phyloP scores from a whole-genome alignment of 2,113 vertebrate genomes.

The Struthio camelus region DNA sequence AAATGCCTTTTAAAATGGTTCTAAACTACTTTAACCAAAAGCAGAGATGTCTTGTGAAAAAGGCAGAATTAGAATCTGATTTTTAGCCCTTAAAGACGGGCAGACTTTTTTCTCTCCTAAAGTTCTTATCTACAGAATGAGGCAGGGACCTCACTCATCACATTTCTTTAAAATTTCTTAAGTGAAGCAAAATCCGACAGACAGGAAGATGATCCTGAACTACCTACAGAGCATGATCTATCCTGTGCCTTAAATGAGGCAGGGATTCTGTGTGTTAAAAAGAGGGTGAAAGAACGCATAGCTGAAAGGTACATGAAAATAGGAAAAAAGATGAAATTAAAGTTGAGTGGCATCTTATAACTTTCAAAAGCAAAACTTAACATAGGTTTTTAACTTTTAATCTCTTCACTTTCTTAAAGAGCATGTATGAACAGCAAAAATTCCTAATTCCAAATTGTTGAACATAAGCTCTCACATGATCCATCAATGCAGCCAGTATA shows the following conservation, averaged over 20 bases:
- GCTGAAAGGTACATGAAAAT: neutral
- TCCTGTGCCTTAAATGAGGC: neutral
- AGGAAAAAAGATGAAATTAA: neutral
- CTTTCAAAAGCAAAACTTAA: too few relatives aligned
- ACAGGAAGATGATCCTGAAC: neutral
- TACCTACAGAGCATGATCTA: neutral
- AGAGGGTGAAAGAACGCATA: neutral
- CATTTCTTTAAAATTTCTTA: neutral
- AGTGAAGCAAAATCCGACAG: neutral
- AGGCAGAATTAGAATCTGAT: neutral
- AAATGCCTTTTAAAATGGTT: neutral
- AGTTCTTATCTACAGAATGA: neutral
- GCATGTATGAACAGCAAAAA: neutral
- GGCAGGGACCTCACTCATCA: neutral
- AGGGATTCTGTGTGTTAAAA: neutral
- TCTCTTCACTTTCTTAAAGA: neutral
- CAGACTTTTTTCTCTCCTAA: too few relatives aligned
- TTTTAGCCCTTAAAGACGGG: neutral
- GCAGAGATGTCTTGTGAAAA: neutral
- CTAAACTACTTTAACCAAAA: neutral
- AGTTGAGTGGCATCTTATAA: too few relatives aligned
- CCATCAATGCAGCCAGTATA: neutral
- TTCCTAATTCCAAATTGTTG: neutral
- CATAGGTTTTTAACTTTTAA: neutral
- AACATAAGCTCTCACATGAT: neutral